Evolutionary conservation across 2,113 vertebrate species (phyloP), one percentile per base, ranked within the genome.

Genomic region (Nanger granti): DNA sequence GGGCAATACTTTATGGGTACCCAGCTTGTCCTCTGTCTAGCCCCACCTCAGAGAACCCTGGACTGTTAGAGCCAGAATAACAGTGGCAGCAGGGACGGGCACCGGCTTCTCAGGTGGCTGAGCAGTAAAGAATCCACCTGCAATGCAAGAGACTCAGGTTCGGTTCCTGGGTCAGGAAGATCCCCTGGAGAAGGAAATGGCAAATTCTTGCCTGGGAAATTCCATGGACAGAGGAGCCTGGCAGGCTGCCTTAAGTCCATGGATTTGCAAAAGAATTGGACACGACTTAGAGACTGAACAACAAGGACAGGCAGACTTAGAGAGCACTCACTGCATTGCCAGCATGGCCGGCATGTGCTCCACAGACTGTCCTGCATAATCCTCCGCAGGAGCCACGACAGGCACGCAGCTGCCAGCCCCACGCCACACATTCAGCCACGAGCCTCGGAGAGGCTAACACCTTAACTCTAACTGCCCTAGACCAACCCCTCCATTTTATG

Each of bases 91-190:
- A 34, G 91, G 0, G 5, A 66, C 7, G 24, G 60, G 5, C 28
- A 26, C 0, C 0, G 76, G 13, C 76, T 80, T 79, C 41, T 28
- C 26, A 8, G 44, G 76, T 29, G 41, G 24, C 41, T 44, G 13
- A 80, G 76, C 2, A 0, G 14, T 80, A 47, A 47, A 47, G 76
- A 80, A 47, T 80, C 26, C 44, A 47, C 44, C 26, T 29, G 41
- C 76, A 80, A 47, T 5, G 44, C 44, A 80, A 37, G 41, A 47
- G 41, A 80, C 41, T 28, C 76, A 17, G 26, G 76, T 47, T 80
- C 2, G 2, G 15, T 80, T 28, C 44, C 76, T 80, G 26, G 76
- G 24, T 47, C 7, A 1, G 26, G 41, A 80, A 29, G 76, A 47
- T 29, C 76, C 73, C 73, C 12, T 79, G 73, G 37, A 79, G 41